Evolutionary conservation across 2,888 invertebrate genomes (phyloP), one percentile per base, ranked within the genome.

Genomic region (Zygaena filipendulae): DNA sequence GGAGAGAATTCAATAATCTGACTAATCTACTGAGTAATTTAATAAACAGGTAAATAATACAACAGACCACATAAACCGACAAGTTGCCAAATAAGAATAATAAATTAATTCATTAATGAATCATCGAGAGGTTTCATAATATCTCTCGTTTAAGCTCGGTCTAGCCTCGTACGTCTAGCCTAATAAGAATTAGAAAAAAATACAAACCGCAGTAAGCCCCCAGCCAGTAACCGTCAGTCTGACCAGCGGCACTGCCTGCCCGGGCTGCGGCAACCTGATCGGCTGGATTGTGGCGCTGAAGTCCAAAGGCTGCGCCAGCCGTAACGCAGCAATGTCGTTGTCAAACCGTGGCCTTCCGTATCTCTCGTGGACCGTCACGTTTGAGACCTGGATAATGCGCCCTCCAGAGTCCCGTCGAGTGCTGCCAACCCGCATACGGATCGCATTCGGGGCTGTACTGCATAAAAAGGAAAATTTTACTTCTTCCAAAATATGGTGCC

Each of bases 191-290:
- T n/a, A n/a, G n/a, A n/a, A n/a, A n/a, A n/a, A n/a, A n/a, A n/a
- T n/a, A n/a, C 66, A 62, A 36, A 81, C 81, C 38, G 68, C 71
- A 30, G 77, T 75, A 1, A 75, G 45, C 1, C 81, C 81, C 81
- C 81, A 81, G 2, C 81, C 81, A 0, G 77, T 71, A 1, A 80
- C 74, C 4, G 75, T 72, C 0, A 81, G 47, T 27, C 74, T 47
- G 1, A 72, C 74, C 0, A 77, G 45, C 0, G 81, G 80, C 4
- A 81, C 67, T 0, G 53, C 42, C 36, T 71, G 67, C 0, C 67
- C 40, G 1, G 49, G 45, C 36, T 45, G 48, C 0, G 81, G 79
- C 20, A 81, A 43, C 22, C 68, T 45, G 5, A 77, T 63, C 0
- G 77, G 36, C 16, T 63, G 47, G n/a, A 79, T 40, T 2, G 56